A percentile compares a stretch with the other conserved stretches of the same genome.
These are phyloP conservation scores for Festucalex cinctus DNA, from an alignment of 2,113 vertebrate species.

Conservation along the genomic window DNA sequence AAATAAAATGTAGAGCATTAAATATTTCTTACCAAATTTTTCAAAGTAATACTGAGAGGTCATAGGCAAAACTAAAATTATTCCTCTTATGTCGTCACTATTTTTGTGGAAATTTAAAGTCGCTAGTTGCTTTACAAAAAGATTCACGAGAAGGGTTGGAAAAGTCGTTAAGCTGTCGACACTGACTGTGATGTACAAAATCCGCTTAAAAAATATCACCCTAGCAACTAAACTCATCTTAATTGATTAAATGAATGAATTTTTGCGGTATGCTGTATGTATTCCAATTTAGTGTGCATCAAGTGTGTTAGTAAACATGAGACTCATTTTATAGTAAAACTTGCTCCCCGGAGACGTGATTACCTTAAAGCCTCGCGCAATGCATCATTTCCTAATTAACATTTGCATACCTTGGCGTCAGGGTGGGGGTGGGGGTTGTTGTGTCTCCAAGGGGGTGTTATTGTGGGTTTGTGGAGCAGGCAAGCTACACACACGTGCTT, in stretches of 20 bases:
- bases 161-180: too few species aligned
- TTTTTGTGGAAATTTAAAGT: too few species aligned
- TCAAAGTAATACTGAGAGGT: too few species aligned
- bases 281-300: conserved; percentile 19
- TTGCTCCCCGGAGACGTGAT: conserved; percentile 54
- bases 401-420: conserved; percentile 57
- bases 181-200: neutral
- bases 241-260: neutral
- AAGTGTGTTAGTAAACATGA: conserved; percentile 46
- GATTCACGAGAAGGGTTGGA: too few species aligned
- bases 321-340: conserved; percentile 21
- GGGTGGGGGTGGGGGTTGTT: conserved; percentile 7
- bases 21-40: too few species aligned
- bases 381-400: conserved; percentile 69
- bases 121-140: too few species aligned
- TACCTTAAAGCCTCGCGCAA: conserved; percentile 62
- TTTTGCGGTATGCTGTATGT: neutral
- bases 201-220: neutral
- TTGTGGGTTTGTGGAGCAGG: neutral
- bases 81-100: too few species aligned
- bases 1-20: too few species aligned
- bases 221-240: neutral
- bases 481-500: conserved; percentile 23
- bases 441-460: conserved; percentile 15
- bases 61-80: too few species aligned